phyloP scores from a whole-genome alignment of 2,888 invertebrate species.

The Stomorhina lunata region DNA sequence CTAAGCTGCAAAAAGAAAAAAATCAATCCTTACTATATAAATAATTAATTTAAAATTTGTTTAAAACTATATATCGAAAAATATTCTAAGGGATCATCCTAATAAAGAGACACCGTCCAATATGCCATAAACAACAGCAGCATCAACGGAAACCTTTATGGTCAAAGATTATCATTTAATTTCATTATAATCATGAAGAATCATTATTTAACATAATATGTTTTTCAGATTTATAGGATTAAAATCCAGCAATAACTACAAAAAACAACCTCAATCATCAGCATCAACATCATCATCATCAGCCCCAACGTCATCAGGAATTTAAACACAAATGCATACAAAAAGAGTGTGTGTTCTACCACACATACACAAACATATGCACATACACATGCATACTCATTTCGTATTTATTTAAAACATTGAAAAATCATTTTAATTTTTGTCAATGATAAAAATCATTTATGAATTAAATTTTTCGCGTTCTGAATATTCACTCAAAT shows the following conservation, averaged over 20 bases:
- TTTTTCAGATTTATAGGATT: constrained; percentile 49
- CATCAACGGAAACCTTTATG: constrained; percentile 35
- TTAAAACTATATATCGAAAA: no score
- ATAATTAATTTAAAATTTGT: no score
- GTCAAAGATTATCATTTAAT: constrained; percentile 61
- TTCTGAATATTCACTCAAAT: neutral
- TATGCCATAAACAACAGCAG: constrained; percentile 16
- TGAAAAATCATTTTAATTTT: constrained; percentile 14
- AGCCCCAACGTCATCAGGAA: neutral
- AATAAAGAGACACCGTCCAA: no score
- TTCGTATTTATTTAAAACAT: constrained; percentile 12
- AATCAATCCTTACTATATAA: no score
- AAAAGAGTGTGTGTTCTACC: no score
- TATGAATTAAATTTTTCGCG: no score
- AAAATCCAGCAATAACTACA: constrained; percentile 24
- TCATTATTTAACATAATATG: constrained; percentile 57
- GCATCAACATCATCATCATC: constrained; percentile 2
- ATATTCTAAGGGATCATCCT: no score
- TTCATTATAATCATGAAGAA: constrained; percentile 52
- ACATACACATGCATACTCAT: neutral
- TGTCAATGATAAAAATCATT: constrained; percentile 12
- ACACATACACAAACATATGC: neutral
- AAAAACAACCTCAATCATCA: constrained; percentile 14
- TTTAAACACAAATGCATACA: neutral
- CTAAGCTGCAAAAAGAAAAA: no score